Percentiles rank a stretch among this genome's conserved stretches.
These are phyloP conservation scores for Macroteleia sp. DNA, from an alignment of 2,888 invertebrate species.

Conservation along the genomic window DNA sequence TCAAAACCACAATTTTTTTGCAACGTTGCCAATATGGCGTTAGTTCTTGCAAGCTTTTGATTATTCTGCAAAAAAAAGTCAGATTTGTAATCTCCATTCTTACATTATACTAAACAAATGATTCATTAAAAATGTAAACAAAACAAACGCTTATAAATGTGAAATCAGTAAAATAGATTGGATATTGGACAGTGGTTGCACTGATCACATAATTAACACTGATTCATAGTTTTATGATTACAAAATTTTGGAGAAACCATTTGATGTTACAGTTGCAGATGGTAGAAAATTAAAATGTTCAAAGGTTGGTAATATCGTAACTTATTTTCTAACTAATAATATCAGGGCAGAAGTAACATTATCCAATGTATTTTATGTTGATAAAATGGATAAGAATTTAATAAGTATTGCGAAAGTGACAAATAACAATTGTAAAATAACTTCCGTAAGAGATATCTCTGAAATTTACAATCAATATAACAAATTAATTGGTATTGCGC, in stretches of 20 bases:
- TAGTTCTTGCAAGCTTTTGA: slow-evolving; percentile 74
- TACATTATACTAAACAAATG: too few species aligned
- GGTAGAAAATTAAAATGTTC: background rate
- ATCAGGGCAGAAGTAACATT: background rate
- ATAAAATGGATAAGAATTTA: background rate
- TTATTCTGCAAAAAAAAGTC: slow-evolving; percentile 82
- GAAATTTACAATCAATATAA: background rate
- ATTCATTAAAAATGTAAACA: too few species aligned
- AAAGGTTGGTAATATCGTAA: background rate
- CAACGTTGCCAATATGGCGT: slow-evolving; percentile 71
- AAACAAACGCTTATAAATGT: too few species aligned
- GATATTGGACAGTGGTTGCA: slow-evolving; percentile 62
- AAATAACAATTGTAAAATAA: background rate
- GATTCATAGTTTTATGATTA: slow-evolving; percentile 47
- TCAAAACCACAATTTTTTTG: slow-evolving; percentile 74
- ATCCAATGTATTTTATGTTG: background rate
- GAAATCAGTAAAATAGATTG: too few species aligned
- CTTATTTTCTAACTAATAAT: background rate
- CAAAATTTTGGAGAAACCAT: slow-evolving; percentile 32
- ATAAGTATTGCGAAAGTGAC: background rate
- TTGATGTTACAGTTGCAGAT: slow-evolving; percentile 46
- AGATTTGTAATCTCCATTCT: too few species aligned
- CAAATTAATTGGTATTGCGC: background rate
- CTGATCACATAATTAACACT: slow-evolving; percentile 61
- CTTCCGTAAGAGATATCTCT: background rate